phyloP scores from a whole-genome alignment of 2,888 invertebrate genomes.

The Sinelater perroti region DNA sequence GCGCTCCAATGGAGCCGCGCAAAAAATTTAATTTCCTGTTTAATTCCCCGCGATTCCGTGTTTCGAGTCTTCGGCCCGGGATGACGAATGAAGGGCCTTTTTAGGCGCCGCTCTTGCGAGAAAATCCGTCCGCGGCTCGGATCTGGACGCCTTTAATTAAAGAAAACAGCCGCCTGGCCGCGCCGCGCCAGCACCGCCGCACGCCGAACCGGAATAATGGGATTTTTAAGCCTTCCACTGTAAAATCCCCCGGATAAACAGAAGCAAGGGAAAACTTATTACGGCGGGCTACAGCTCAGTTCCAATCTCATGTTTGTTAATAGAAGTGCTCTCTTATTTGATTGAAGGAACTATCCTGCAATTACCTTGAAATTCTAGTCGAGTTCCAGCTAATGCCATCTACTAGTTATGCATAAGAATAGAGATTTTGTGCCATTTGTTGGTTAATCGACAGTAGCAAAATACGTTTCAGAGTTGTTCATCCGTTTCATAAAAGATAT shows the following conservation, averaged over 20 bases:
- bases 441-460: too few relatives aligned
- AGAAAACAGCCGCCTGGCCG: constrained; percentile 15
- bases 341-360: too few relatives aligned
- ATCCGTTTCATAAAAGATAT: too few relatives aligned
- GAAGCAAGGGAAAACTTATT: not conserved
- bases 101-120: constrained; percentile 1
- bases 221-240: constrained; percentile 2
- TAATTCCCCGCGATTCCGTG: constrained; percentile 15
- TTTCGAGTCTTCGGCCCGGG: constrained; percentile 15
- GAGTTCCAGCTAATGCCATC: too few relatives aligned
- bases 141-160: constrained; percentile 19
- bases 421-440: too few relatives aligned
- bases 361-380: too few relatives aligned
- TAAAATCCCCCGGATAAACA: constrained; percentile 4
- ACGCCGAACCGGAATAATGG: not conserved
- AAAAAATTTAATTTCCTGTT: constrained; percentile 27
- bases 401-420: too few relatives aligned
- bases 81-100: constrained; percentile 3
- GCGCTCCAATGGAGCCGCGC: not conserved
- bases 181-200: constrained; percentile 5
- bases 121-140: constrained; percentile 4
- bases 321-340: too few relatives aligned
- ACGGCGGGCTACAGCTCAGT: too few relatives aligned
- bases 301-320: too few relatives aligned
- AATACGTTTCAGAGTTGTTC: too few relatives aligned